A percentile compares a stretch with the other conserved stretches of the same genome.
Evolutionary conservation across 2,888 invertebrate genomes (phyloP).

Genomic region (Aethes cnicana): DNA sequence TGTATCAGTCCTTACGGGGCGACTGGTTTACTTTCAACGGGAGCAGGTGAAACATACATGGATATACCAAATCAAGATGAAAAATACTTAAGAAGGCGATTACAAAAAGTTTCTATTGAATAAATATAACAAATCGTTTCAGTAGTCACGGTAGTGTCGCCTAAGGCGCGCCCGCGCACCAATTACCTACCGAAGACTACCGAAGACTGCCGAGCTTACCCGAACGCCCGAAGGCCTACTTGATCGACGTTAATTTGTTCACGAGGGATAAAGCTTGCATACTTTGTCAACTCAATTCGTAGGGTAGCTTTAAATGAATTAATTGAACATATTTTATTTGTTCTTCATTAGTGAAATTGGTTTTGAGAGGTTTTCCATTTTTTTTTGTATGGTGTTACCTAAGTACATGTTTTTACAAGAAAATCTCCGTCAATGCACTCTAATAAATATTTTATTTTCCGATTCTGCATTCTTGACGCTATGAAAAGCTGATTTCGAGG

Average conservation of each 20-base stretch:
- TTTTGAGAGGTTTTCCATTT: too few relatives aligned
- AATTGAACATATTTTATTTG: background rate
- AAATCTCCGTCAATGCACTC: too few relatives aligned
- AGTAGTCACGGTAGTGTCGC: conserved; percentile 49
- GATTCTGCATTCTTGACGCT: too few relatives aligned
- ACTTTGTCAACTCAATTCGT: background rate
- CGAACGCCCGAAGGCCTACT: conserved; percentile 39
- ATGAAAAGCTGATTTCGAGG: too few relatives aligned
- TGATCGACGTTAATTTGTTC: conserved; percentile 71
- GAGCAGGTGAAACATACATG: background rate
- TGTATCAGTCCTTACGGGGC: background rate
- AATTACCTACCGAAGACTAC: conserved; percentile 38
- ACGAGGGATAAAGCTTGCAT: conserved; percentile 47
- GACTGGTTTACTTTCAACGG: conserved; percentile 24
- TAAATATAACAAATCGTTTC: conserved; percentile 53
- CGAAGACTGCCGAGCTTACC: conserved; percentile 48
- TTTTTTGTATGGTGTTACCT: too few relatives aligned
- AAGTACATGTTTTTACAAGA: too few relatives aligned
- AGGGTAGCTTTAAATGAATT: conserved; percentile 1
- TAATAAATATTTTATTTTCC: too few relatives aligned
- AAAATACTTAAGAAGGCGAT: conserved; percentile 56
- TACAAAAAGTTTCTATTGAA: conserved; percentile 53
- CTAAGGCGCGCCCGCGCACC: conserved; percentile 49
- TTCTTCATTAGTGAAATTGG: too few relatives aligned
- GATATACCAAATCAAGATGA: too few relatives aligned